Conservation (phyloP, 2,113 vertebrate species). For the Lipophrys pholis region DNA sequence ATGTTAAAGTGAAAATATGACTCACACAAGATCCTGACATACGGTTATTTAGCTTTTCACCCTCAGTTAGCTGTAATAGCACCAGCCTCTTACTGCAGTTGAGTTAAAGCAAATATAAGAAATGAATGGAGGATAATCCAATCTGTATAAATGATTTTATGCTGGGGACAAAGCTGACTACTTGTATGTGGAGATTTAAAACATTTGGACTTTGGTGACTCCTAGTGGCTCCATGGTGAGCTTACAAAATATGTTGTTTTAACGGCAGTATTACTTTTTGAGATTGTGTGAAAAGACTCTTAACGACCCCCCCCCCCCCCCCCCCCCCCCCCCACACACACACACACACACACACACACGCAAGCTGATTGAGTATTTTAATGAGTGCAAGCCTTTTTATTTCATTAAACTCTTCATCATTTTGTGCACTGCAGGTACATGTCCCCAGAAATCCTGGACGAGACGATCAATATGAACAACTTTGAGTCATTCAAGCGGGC, state of each 20-base stretch:
- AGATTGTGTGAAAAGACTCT: background rate
- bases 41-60: too few relatives aligned
- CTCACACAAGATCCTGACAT: background rate
- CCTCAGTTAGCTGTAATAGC: too few relatives aligned
- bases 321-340: too few relatives aligned
- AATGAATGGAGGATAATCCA: too few relatives aligned
- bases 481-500: conserved; percentile 97
- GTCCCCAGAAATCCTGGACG: conserved; percentile 97
- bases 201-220: conserved; percentile 4
- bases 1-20: background rate
- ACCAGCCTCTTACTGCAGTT: too few relatives aligned
- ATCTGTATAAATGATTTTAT: too few relatives aligned
- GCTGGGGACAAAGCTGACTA: too few relatives aligned
- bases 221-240: background rate
- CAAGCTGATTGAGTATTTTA: conserved; percentile 1
- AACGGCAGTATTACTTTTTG: background rate
- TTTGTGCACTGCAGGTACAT: conserved; percentile 91
- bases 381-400: conserved; percentile 12
- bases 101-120: too few relatives aligned
- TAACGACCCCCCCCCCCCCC: too few relatives aligned
- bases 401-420: conserved; percentile 63
- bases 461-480: conserved; percentile 89
- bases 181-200: background rate
- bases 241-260: background rate
- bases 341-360: background rate